Base-by-base conservation (phyloP, 2,888 invertebrate species). In the Cheilosia impressa region DNA sequence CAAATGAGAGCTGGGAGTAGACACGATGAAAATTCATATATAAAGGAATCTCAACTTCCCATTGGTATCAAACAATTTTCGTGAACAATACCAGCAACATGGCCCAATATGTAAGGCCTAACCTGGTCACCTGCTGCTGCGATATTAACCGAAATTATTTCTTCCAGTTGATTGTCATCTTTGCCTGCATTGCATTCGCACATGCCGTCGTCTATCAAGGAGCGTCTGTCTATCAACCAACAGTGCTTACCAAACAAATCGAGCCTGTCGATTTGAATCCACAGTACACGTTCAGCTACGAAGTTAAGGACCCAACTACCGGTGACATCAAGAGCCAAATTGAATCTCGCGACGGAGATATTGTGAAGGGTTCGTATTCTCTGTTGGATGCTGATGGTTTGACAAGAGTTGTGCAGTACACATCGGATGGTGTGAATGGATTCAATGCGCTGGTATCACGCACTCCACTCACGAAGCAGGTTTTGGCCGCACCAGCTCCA, bases 361-460 rank as follows among this genome's bases (percentile, higher is more conserved):
- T 90, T 75, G 93, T 93, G 22, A 92, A 93, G 38, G 93, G 93
- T 27, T 90, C 90, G 60, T 93, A 93, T 89, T 93, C 93, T 47
- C 90, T 93, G 17, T 88, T 93, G 68, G 93, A 93, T 88, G 89
- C 93, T 65, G 93, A 93, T 90, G 93, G 93, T 71, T 92, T 90
- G 88, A 93, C 92, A 87, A 91, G 93, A 75, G 92, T 91, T 45
- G 93, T 93, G 9, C 92, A 93, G 53, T 93, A 93, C 89, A 92
- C 92, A 1, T 65, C 83, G 0, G 83, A 83, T 63, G 65, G 43
- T n/a, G 60, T 78, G 2, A 72, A 83, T 27, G 83, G 83, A 73
- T 83, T 83, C 45, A 83, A 83, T 22, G 83, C 83, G 1, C 50
- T 83, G 0, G 83, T 83, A 1, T 47, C 66, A n/a, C 55, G 83